Base-by-base conservation (phyloP, 2,113 vertebrate genomes). In the Malurus elegans region DNA sequence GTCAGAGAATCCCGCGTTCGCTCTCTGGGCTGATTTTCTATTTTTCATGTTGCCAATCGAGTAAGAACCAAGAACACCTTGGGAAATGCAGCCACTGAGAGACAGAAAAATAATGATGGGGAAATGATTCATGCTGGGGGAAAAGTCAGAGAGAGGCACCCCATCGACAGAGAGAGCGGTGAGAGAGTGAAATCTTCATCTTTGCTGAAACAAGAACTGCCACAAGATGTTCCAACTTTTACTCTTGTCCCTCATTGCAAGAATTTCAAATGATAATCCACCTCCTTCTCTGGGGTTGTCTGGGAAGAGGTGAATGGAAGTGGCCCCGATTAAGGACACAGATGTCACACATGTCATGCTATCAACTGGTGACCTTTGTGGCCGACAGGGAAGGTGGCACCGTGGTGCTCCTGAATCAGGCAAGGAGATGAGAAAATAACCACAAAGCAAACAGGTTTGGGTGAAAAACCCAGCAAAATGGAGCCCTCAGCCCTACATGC, bases 281-380 rank as follows among this genome's bases (percentile, higher is more conserved):
- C 3, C 5, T 56, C 17, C 19, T 61, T 72, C 65, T 70, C 45
- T 76, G 75, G 84, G 57, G 24, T 9, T 58, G 14, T 23, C 19
- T 38, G 48, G 93, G 85, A 96, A 92, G 15, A 96, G 93, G 93
- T 54, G 92, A 93, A 71, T 65, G 88, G 34, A 86, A 94, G 86
- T 94, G 95, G 74, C 74, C 50, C 60, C 82, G 78, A 82, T 94
- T 96, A 97, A 97, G 89, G 66, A 95, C 88, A 48, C 61, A 82
- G 72, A 86, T 82, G 83, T 60, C 72, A 66, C 86, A 85, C 61
- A 62, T 60, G 42, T 71, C 93, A 93, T 96, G 96, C 79, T 72
- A 16, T 32, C 42, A 26, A 57, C 65, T 16, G 62, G 67, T 90
- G 81, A 62, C 36, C 51, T 78, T 70, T 65, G 79, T 86, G 93